phyloP scores from a whole-genome alignment of 2,888 invertebrate genomes.

The Lasioglossum vierecki region DNA sequence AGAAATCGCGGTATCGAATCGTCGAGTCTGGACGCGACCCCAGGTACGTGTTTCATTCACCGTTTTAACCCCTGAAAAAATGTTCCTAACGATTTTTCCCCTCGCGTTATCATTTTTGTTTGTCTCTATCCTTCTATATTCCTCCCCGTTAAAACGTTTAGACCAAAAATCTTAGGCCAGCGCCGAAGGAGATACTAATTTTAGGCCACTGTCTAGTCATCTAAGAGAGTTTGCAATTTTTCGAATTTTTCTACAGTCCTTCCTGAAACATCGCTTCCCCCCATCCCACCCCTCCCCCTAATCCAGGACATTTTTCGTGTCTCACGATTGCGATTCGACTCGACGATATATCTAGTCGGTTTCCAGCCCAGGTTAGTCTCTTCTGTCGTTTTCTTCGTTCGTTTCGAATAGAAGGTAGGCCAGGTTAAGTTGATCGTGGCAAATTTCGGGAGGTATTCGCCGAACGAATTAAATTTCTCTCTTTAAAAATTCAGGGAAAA shows the following conservation, averaged over 20 bases:
- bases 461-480: constrained; percentile 27
- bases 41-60: constrained; percentile 35
- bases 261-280: neutral
- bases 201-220: constrained; percentile 69
- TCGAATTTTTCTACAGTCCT: constrained; percentile 17
- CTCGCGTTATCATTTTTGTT: neutral
- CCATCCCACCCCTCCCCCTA: neutral
- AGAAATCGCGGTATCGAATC: constrained; percentile 32
- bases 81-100: neutral
- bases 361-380: constrained; percentile 13
- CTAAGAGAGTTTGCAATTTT: constrained; percentile 57
- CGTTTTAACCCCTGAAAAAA: constrained; percentile 24
- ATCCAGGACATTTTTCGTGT: neutral
- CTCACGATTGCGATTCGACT: constrained; percentile 28
- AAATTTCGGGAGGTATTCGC: constrained; percentile 24
- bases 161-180: constrained; percentile 72
- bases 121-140: constrained; percentile 28
- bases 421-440: constrained; percentile 55
- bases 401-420: constrained; percentile 66
- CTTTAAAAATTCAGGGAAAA: neutral
- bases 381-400: constrained; percentile 27
- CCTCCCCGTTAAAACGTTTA: constrained; percentile 55
- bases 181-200: constrained; percentile 66
- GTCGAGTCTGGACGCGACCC: constrained; percentile 28
- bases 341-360: constrained; percentile 17